Evolutionary conservation across 2,888 invertebrate genomes (phyloP), one percentile per base, ranked within the genome.

Genomic region (Rhagonycha fulva): DNA sequence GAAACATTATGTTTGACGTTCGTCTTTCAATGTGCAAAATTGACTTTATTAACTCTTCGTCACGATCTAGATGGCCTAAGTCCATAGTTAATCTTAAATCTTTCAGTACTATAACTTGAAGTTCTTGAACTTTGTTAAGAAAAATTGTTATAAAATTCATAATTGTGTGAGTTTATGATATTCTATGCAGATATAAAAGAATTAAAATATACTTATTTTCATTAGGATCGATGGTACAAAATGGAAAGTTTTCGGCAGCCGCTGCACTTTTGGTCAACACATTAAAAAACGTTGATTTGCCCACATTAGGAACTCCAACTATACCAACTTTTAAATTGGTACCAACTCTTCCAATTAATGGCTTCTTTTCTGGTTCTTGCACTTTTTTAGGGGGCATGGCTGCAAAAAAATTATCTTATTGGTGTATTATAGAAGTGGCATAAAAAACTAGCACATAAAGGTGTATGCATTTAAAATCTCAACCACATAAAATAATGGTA

Each of bases 141-240:
- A 26, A 26, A 26, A 26, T 26, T 26, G 26, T 26, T 26, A 26
- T 19, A 19, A 19, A 19, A 19, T 19, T 19, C 19, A 1, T 19
- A 19, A 19, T 47, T 47, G 47, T 47, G 47, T n/a, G 12, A 47
- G 47, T 47, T 47, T 47, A 7, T n/a, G 47, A 47, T 47, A 47
- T n/a, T 47, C n/a, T n/a, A n/a, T 47, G n/a, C n/a, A 47, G 47
- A 47, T 9, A 7, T n/a, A 47, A n/a, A 47, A 47, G n/a, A 47
- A 47, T n/a, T 24, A 84, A 85, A 84, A 83, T 82, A 93, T 94
- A 97, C 97, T 97, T 96, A 98, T 97, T 98, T 93, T 99, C 99
- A 96, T 99, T 99, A 68, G 99, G 99, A 89, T 99, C 98, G 87
- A 99, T 99, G 88, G 99, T 99, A 91, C 99, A 99, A 91, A 99